Percentiles rank a stretch among this genome's conserved stretches.
These are phyloP conservation scores for Scolopax mira DNA, from an alignment of 2,113 vertebrate species.

Conservation along the genomic window DNA sequence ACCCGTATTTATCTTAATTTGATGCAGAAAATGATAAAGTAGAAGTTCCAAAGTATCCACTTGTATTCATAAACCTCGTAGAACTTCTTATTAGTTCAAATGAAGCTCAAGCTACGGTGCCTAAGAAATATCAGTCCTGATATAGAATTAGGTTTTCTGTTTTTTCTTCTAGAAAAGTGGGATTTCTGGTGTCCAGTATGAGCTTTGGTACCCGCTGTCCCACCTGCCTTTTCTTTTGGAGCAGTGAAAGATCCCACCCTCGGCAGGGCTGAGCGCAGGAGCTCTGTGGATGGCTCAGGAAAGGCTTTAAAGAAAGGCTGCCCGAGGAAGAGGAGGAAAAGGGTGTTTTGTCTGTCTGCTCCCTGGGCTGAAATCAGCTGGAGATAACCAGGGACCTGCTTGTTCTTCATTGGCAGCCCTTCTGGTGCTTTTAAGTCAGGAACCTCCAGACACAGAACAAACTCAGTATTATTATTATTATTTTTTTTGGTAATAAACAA, in stretches of 20 bases:
- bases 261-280: not conserved
- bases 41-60: not conserved
- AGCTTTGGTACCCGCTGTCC: not conserved
- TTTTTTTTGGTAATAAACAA: not conserved
- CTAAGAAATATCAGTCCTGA: not conserved
- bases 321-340: not conserved
- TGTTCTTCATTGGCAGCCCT: not conserved
- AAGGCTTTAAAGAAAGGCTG: not conserved
- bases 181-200: not conserved
- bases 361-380: not conserved
- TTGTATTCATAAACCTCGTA: not conserved
- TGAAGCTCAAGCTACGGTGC: not conserved
- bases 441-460: not conserved
- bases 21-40: not conserved
- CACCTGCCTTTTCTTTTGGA: not conserved
- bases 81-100: not conserved
- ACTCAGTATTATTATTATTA: not conserved
- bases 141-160: not conserved
- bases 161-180: not conserved
- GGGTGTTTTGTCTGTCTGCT: not conserved
- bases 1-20: not conserved
- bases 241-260: not conserved
- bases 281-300: not conserved
- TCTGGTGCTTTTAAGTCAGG: not conserved
- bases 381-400: not conserved